Base-by-base conservation (phyloP, 2,797 vertebrate species). In the Anas georgica region DNA sequence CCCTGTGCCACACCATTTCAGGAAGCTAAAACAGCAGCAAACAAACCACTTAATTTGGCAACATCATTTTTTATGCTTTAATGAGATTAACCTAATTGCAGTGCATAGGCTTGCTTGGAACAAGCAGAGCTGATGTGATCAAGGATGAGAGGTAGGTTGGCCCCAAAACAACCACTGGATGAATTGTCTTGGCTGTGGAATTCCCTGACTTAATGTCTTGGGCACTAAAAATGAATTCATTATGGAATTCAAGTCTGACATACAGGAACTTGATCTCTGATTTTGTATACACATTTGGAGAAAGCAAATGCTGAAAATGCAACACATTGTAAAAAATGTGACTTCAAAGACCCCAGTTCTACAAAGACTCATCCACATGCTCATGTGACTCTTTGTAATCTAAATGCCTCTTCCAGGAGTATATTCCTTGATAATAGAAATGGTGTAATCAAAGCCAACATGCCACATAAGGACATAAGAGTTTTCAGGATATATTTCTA, bases 1-100 rank as follows among this genome's bases (percentile, higher is more conserved):
- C 6, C 26, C 16, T 59, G 31, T 74, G 59, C 46, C 64, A 63
- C 31, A 58, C 8, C 6, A 25, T 67, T 83, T n/a, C 56, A 93
- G 10, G 5, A 70, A 74, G 28, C 4, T 70, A 45, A 72, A 91
- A 20, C 2, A 68, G 20, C 6, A 66, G 14, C 1, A 63, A 84
- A 15, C 0, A 50, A 48, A 23, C 2, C 0, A 7, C 10, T 21
- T 60, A 68, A 35, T 39, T 54, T 33, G 21, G 2, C 35, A 45
- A 22, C 21, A 7, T 6, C 15, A 13, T 33, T 78, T 92, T 83
- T 22, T 33, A 9, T 77, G 7, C 5, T 45, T 70, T 86, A 91
- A 80, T 5, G 7, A 72, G 17, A 75, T 41, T n/a, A 84, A 45
- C 54, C 10, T 63, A 33, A 59, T 11, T 48, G 20, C 35, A 69